These are phyloP conservation scores for Halyomorpha halys DNA, from an alignment of 1,140 invertebrate species.

Conservation along the genomic window DNA sequence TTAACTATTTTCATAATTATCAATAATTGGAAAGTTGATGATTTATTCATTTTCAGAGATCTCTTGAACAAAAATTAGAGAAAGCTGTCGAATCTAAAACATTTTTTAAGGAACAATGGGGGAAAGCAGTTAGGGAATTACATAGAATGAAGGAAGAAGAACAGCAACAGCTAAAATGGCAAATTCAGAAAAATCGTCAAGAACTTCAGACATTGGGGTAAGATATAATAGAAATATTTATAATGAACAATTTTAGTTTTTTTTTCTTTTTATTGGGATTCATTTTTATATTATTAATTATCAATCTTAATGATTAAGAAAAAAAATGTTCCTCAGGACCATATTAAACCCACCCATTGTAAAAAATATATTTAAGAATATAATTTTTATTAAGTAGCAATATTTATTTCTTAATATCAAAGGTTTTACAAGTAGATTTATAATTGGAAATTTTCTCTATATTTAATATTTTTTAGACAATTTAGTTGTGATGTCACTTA, in stretches of 20 bases:
- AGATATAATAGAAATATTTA: neutral
- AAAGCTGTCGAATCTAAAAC: slow-evolving; percentile 41
- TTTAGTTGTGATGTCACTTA: too few relatives aligned
- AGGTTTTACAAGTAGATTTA: neutral
- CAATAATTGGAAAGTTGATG: too few relatives aligned
- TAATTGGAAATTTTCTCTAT: too few relatives aligned
- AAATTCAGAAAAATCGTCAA: slow-evolving; percentile 22
- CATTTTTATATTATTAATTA: too few relatives aligned
- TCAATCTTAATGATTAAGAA: too few relatives aligned
- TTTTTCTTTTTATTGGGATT: too few relatives aligned
- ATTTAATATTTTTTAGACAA: too few relatives aligned
- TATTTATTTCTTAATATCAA: neutral
- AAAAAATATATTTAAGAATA: too few relatives aligned
- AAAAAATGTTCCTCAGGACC: too few relatives aligned
- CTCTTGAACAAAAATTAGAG: slow-evolving; percentile 45
- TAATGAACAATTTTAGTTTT: neutral
- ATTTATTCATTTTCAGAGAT: slow-evolving; percentile 32
- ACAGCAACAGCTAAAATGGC: slow-evolving; percentile 21
- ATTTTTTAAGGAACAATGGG: slow-evolving; percentile 52
- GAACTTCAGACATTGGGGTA: slow-evolving; percentile 23
- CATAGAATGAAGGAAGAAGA: slow-evolving; percentile 37
- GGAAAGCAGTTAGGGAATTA: slow-evolving; percentile 43
- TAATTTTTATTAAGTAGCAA: too few relatives aligned
- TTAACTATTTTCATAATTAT: too few relatives aligned
- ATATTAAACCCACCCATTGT: too few relatives aligned